A percentile compares a stretch with the other conserved stretches of the same genome.
These are phyloP conservation scores for Microhierax caerulescens DNA, from an alignment of 2,797 vertebrate genomes.

Conservation along the genomic window DNA sequence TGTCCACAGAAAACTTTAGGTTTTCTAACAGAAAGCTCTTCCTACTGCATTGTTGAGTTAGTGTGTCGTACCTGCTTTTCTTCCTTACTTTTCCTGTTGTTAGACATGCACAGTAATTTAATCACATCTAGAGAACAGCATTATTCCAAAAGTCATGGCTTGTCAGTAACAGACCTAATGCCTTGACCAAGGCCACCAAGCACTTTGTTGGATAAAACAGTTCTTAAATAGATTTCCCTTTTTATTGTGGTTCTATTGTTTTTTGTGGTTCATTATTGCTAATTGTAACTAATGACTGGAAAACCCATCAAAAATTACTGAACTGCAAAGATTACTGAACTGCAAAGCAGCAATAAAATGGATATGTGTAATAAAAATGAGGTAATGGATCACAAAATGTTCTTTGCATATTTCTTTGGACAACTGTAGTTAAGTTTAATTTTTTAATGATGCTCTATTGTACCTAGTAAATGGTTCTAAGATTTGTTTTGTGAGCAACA, in stretches of 20 bases:
- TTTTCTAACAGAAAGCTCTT: not conserved
- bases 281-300: not conserved
- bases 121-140: not conserved
- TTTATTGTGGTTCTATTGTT: not conserved
- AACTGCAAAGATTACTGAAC: conserved; percentile 1
- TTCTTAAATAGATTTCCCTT: not conserved
- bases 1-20: not conserved
- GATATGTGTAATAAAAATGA: conserved; percentile 30
- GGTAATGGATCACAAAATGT: conserved; percentile 37
- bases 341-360: conserved; percentile 22
- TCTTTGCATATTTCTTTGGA: conserved; percentile 16
- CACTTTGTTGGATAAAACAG: not conserved
- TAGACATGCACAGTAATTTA: not conserved
- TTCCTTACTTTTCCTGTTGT: not conserved
- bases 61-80: not conserved
- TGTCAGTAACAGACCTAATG: not conserved
- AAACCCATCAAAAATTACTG: not conserved
- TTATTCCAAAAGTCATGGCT: not conserved
- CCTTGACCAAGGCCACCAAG: not conserved
- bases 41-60: not conserved
- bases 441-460: conserved; percentile 19
- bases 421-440: conserved; percentile 7
- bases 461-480: conserved; percentile 11
- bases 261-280: not conserved
- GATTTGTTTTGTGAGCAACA: not conserved